phyloP scores from a whole-genome alignment of 2,797 vertebrate genomes.

The Euphonia xanthogaster region DNA sequence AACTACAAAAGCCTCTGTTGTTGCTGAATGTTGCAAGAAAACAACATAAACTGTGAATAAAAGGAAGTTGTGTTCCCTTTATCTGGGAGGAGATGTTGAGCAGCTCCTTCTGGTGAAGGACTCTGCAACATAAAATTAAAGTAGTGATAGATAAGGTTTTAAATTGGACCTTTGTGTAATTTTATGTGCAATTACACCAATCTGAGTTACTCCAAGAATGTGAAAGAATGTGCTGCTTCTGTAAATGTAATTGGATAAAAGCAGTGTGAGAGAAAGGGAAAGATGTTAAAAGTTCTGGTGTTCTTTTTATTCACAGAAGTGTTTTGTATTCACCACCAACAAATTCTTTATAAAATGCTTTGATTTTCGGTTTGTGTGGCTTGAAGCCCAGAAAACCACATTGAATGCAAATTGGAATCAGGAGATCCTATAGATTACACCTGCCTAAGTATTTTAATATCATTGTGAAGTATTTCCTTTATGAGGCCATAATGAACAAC shows the following conservation, averaged over 20 bases:
- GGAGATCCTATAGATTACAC: background rate
- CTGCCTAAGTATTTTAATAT: background rate
- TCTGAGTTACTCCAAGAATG: background rate
- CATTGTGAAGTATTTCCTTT: background rate
- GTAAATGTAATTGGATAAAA: background rate
- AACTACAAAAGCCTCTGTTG: background rate
- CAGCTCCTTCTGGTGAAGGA: background rate
- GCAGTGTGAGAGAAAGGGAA: background rate
- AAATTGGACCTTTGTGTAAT: background rate
- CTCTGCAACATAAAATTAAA: background rate
- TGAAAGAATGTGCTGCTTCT: background rate
- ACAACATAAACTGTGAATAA: conserved; percentile 67
- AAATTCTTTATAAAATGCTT: background rate
- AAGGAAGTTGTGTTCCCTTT: conserved; percentile 27
- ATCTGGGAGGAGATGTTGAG: background rate
- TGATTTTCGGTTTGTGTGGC: background rate
- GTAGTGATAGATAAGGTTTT: background rate
- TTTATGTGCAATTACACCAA: background rate
- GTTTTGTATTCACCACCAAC: conserved; percentile 46
- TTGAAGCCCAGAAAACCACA: background rate
- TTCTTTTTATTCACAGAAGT: conserved; percentile 75
- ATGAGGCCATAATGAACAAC: background rate
- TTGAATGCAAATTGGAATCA: background rate
- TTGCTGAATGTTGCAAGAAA: conserved; percentile 16
- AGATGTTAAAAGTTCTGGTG: background rate